These are phyloP conservation scores for Toxostoma redivivum DNA, from an alignment of 2,113 vertebrate genomes.

Conservation along the genomic window DNA sequence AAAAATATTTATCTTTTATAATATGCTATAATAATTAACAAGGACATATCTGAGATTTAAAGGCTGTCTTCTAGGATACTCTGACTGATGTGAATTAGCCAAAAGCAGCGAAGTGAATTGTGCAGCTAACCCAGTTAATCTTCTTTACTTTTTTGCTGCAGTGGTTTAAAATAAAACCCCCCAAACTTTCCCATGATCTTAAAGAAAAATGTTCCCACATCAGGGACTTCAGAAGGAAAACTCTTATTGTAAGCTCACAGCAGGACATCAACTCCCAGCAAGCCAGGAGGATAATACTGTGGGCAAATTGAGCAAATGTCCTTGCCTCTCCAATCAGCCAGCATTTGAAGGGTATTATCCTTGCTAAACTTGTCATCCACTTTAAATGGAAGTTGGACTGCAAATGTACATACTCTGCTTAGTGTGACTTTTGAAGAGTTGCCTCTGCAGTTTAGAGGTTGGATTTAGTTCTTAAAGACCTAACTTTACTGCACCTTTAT, in stretches of 20 bases:
- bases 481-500: background rate
- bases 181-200: conserved; percentile 34
- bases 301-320: conserved; percentile 35
- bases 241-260: conserved; percentile 44
- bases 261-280: background rate
- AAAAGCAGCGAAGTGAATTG: background rate
- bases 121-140: background rate
- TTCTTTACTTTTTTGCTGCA: conserved; percentile 9
- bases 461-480: background rate
- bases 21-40: background rate
- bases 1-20: background rate
- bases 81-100: background rate
- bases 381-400: conserved; percentile 22
- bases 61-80: background rate
- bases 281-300: conserved; percentile 12
- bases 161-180: conserved; percentile 8
- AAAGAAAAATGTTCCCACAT: background rate
- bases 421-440: conserved; percentile 1
- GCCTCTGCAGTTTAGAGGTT: background rate
- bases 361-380: conserved; percentile 43
- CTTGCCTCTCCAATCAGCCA: conserved; percentile 14
- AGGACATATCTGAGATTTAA: background rate
- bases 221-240: background rate
- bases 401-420: background rate
- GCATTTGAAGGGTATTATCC: conserved; percentile 39